Conservation (phyloP, 2,888 invertebrate species). For the Sarcophaga carnaria region DNA sequence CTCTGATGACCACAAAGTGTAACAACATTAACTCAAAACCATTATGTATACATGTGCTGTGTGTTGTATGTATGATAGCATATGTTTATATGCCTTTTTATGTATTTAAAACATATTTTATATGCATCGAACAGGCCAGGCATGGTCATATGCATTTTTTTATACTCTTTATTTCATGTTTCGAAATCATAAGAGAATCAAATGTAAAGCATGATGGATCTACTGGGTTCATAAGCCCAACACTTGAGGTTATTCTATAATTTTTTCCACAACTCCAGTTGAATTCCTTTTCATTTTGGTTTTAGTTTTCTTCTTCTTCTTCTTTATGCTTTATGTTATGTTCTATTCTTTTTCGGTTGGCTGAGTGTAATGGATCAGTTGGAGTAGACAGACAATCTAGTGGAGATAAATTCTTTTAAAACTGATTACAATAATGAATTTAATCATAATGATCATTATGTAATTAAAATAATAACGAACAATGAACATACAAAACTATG, state of each 20-base stretch:
- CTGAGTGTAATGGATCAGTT: constrained; percentile 80
- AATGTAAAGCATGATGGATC: constrained; percentile 29
- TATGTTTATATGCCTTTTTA: not conserved
- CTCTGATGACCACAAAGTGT: constrained; percentile 57
- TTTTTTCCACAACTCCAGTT: constrained; percentile 28
- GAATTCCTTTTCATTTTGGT: constrained; percentile 36
- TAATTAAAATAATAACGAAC: constrained; percentile 14
- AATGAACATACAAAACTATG: constrained; percentile 46
- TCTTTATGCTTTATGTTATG: not conserved
- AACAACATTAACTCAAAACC: constrained; percentile 12
- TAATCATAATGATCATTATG: constrained; percentile 57
- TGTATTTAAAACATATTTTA: constrained; percentile 5
- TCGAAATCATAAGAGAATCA: constrained; percentile 51
- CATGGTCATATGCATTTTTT: constrained; percentile 10
- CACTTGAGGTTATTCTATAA: constrained; percentile 53
- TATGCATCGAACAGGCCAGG: not conserved
- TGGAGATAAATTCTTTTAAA: constrained; percentile 59
- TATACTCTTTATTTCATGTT: constrained; percentile 63
- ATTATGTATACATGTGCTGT: not conserved
- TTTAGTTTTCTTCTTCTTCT: not conserved
- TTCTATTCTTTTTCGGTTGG: constrained; percentile 68
- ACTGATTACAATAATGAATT: constrained; percentile 56
- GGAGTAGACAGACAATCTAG: constrained; percentile 73
- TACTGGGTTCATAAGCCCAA: constrained; percentile 49
- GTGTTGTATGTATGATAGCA: not conserved